Percentiles rank a stretch among this genome's conserved stretches.
phyloP scores from a whole-genome alignment of 2,888 invertebrate genomes.

The Hyppa rectilinea region DNA sequence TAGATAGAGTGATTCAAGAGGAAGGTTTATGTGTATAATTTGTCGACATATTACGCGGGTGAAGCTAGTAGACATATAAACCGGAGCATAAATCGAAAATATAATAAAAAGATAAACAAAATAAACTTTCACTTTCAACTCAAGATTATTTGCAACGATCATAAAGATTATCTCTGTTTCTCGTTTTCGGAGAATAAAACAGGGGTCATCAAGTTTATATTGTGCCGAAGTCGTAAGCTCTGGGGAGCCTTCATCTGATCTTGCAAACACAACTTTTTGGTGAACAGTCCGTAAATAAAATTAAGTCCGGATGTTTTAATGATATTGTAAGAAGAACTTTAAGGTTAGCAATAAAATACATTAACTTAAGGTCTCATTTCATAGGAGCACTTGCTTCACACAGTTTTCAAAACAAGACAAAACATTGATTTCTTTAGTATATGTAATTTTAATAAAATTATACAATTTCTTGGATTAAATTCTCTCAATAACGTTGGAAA shows the following conservation, averaged over 20 bases:
- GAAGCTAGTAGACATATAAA: background rate
- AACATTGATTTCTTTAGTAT: background rate
- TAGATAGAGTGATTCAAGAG: too few species aligned
- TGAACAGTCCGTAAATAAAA: constrained; percentile 37
- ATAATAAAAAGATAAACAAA: background rate
- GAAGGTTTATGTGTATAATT: too few species aligned
- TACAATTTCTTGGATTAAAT: background rate
- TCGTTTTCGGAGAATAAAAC: constrained; percentile 30
- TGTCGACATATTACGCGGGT: too few species aligned
- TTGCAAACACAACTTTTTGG: constrained; percentile 46
- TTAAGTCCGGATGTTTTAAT: constrained; percentile 29
- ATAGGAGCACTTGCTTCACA: background rate
- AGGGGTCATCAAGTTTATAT: constrained; percentile 31
- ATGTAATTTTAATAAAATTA: background rate
- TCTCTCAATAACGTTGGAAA: background rate
- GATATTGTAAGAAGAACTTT: constrained; percentile 12
- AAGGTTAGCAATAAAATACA: background rate
- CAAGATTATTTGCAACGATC: constrained; percentile 20
- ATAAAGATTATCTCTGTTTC: constrained; percentile 22
- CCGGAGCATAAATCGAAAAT: background rate
- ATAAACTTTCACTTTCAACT: constrained; percentile 12
- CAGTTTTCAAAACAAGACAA: background rate
- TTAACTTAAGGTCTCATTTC: background rate
- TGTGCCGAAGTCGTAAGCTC: constrained; percentile 41
- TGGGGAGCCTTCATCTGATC: constrained; percentile 42